These are phyloP conservation scores for Gymnosoma rotundatum DNA, from an alignment of 2,888 invertebrate species.

Conservation along the genomic window DNA sequence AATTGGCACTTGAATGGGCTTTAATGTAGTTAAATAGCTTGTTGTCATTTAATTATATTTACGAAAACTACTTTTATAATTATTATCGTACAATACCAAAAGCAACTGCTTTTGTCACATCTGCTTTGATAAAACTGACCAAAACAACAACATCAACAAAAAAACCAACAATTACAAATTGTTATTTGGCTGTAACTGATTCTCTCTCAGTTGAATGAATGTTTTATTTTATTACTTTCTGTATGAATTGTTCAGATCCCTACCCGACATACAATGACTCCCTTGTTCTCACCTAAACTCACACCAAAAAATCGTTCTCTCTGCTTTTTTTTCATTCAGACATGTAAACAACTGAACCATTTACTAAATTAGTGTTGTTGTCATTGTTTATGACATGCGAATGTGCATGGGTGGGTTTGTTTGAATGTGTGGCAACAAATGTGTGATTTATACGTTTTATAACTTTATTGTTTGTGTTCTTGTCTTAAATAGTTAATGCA, in stretches of 20 bases:
- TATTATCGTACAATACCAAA: constrained; percentile 19
- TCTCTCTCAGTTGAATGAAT: constrained; percentile 46
- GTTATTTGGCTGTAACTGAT: constrained; percentile 53
- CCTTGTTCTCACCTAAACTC: not conserved
- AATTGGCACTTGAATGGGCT: constrained; percentile 70
- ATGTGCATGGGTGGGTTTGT: not conserved
- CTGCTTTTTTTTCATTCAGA: not conserved
- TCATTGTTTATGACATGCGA: constrained; percentile 2
- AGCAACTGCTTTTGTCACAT: constrained; percentile 44
- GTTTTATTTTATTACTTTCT: constrained; percentile 59
- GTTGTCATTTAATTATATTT: constrained; percentile 69
- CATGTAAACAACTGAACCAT: constrained; percentile 46
- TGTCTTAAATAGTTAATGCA: constrained; percentile 56
- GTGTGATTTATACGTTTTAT: constrained; percentile 53
- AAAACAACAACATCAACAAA: constrained; percentile 2
- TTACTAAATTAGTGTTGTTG: constrained; percentile 39
- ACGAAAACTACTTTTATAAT: constrained; percentile 52
- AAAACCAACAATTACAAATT: constrained; percentile 18
- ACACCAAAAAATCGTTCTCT: not conserved
- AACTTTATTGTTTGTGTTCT: constrained; percentile 13
- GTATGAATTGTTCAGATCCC: constrained; percentile 18
- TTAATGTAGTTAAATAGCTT: constrained; percentile 70
- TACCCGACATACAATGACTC: not conserved
- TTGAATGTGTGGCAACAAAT: too few relatives aligned
- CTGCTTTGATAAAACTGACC: constrained; percentile 30